Evolutionary conservation across 1,140 invertebrate species (phyloP).

Genomic region (Drosophila sechellia): DNA sequence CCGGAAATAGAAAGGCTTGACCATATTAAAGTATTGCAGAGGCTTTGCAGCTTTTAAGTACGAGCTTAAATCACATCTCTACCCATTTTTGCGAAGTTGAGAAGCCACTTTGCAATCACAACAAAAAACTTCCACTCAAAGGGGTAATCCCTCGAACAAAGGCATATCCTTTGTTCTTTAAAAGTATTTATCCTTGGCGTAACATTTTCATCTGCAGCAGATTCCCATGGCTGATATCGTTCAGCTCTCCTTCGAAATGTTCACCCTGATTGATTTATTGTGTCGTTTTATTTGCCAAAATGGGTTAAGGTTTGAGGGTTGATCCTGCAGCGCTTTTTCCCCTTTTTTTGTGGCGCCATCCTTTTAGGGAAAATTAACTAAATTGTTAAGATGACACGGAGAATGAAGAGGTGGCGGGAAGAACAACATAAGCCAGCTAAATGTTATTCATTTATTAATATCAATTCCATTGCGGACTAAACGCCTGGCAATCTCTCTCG

Average conservation of each 20-base stretch:
- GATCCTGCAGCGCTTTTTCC: neutral
- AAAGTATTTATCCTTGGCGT: neutral
- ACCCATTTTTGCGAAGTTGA: no score
- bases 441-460: slow-evolving; percentile 72
- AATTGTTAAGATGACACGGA: slow-evolving; percentile 23
- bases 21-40: no score
- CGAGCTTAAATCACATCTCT: no score
- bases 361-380: slow-evolving; percentile 35
- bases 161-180: neutral
- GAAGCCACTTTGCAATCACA: no score
- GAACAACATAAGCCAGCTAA: slow-evolving; percentile 20
- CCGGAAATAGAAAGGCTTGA: no score
- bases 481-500: slow-evolving; percentile 44
- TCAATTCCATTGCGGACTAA: slow-evolving; percentile 65
- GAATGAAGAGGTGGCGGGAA: neutral
- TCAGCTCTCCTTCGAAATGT: neutral
- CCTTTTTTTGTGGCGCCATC: neutral
- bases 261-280: slow-evolving; percentile 36
- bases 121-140: neutral
- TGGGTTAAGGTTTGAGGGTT: slow-evolving; percentile 9
- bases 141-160: slow-evolving; percentile 5
- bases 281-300: slow-evolving; percentile 6
- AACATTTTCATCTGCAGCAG: slow-evolving; percentile 2
- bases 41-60: no score
- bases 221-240: neutral